Conservation (phyloP, 2,113 vertebrate genomes). For the Strix uralensis region DNA sequence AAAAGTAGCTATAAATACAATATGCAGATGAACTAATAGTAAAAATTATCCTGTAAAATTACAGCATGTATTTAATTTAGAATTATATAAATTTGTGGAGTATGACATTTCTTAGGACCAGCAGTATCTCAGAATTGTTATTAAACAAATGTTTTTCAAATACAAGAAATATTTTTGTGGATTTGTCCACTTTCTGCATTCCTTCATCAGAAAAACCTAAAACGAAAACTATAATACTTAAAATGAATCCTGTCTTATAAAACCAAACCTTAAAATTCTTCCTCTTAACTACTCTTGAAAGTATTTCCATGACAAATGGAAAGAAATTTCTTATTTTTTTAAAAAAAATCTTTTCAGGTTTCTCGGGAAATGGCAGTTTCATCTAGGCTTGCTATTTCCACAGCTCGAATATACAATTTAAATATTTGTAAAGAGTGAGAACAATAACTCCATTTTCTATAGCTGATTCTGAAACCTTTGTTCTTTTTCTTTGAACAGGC, state of each 20-base stretch:
- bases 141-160: background rate
- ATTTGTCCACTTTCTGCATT: background rate
- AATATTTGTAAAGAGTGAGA: constrained; percentile 38
- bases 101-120: background rate
- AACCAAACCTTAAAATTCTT: background rate
- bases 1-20: background rate
- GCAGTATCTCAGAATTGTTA: background rate
- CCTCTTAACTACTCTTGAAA: background rate
- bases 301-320: background rate
- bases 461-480: constrained; percentile 22
- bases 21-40: background rate
- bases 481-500: background rate
- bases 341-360: background rate
- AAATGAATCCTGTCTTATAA: background rate
- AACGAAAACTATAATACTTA: background rate
- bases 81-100: background rate
- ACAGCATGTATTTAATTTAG: background rate
- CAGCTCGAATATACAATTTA: background rate
- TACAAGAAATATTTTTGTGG: background rate
- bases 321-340: background rate
- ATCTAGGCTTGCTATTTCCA: background rate
- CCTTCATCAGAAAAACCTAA: background rate
- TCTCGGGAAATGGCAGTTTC: background rate
- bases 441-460: constrained; percentile 15
- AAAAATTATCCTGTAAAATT: background rate